Base-by-base conservation (phyloP, 2,113 vertebrate species). In the Gambusia affinis region DNA sequence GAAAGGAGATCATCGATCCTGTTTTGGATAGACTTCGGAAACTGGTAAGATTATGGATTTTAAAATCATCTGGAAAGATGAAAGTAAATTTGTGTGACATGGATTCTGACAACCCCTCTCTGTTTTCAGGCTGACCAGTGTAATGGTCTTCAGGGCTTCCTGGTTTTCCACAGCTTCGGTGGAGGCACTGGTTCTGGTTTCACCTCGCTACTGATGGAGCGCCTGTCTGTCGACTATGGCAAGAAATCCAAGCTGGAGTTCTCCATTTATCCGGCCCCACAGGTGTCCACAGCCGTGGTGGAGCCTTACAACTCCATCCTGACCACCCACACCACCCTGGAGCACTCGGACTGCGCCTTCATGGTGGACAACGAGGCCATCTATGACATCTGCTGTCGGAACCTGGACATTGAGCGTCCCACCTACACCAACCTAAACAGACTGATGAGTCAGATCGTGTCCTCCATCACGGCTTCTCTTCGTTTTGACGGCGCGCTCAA, bases 211-310 rank as follows among this genome's bases (percentile, higher is more conserved):
- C 91, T 98, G 83, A 98, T 98, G 97, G 96, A 98, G 76, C 95
- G 95, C 47, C 95, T 98, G 72, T 98, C 97, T 4, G 85, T 96
- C 0, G 96, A 97, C 67, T 98, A 97, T 0, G 96, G 96, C 71
- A 97, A 96, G 91, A 97, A 97, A 80, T 97, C 96, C 86, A 97
- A 97, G 86, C 92, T 98, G 14, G 96, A 97, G 86, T 97, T 97
- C 87, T 95, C 96, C 69, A 95, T 97, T 90, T 97, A 94, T 12
- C 92, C 39, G 14, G 39, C 39, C 3, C 39, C 39, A 4, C 39
- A 42, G 72, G 94, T 95, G 42, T 95, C 93, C 69, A 95, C 94
- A 33, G 95, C 95, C 68, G 93, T 95, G 64, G 94, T 94, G 67
- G 95, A 96, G 95, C 12, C 39, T 15, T 97, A 97, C 88, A 95